phyloP scores from a whole-genome alignment of 2,113 vertebrate genomes.

The Phylloscopus whistleri region DNA sequence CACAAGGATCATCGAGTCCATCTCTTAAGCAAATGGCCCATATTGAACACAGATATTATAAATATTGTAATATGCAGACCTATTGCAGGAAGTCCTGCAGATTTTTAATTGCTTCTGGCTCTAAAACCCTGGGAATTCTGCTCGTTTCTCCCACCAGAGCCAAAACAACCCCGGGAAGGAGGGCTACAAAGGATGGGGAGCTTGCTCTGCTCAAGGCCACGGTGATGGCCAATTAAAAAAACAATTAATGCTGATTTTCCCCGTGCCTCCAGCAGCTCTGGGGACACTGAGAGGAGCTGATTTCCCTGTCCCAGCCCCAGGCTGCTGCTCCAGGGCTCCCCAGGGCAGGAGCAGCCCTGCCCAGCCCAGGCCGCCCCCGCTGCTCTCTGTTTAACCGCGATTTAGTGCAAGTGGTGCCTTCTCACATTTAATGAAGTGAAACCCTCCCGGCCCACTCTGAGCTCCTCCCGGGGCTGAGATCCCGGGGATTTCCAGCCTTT shows the following conservation, averaged over 20 bases:
- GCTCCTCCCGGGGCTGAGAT: constrained; percentile 52
- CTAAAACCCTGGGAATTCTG: not conserved
- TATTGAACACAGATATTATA: not conserved
- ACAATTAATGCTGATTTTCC: not conserved
- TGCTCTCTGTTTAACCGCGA: constrained; percentile 22
- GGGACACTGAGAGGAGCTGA: not conserved
- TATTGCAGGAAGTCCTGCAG: not conserved
- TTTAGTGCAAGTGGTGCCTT: constrained; percentile 56
- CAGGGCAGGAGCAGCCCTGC: not conserved
- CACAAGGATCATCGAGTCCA: not conserved
- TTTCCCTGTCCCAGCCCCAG: not conserved
- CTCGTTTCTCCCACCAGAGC: not conserved
- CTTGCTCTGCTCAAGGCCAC: not conserved
- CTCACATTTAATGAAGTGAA: constrained; percentile 71
- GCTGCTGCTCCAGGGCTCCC: not conserved
- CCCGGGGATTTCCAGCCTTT: constrained; percentile 58
- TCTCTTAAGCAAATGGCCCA: not conserved
- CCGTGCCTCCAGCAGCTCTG: not conserved
- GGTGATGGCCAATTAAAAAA: not conserved
- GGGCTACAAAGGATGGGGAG: accelerated
- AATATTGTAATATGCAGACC: not conserved
- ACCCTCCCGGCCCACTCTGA: constrained; percentile 51
- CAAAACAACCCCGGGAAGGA: not conserved
- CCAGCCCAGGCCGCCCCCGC: not conserved
- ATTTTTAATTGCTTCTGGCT: not conserved